Evolutionary conservation across 2,888 invertebrate genomes (phyloP).

Genomic region (Cerastis rubricosa): DNA sequence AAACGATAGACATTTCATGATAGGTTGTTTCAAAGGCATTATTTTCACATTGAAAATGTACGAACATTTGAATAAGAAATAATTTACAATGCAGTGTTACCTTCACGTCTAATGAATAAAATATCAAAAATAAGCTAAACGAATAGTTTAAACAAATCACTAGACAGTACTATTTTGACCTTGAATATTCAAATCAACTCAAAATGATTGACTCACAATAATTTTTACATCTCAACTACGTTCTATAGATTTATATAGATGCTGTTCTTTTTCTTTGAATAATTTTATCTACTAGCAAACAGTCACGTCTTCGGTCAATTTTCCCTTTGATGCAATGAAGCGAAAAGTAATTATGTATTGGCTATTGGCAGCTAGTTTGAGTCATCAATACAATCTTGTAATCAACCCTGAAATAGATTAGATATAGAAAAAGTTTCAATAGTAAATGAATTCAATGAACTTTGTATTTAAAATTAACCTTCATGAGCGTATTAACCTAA

Average conservation of each 20-base stretch:
- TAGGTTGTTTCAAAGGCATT: neutral
- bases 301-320: constrained; percentile 40
- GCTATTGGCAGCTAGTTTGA: constrained; percentile 49
- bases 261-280: constrained; percentile 27
- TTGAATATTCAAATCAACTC: constrained; percentile 56
- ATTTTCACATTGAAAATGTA: constrained; percentile 1
- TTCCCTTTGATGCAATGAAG: constrained; percentile 53
- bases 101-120: constrained; percentile 32
- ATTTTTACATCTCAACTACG: constrained; percentile 31
- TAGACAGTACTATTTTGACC: constrained; percentile 38
- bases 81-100: constrained; percentile 20
- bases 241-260: constrained; percentile 8
- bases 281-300: constrained; percentile 5
- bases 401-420: constrained; percentile 60
- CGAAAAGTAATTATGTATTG: constrained; percentile 58
- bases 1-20: neutral
- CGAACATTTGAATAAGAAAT: constrained; percentile 8
- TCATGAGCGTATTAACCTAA: constrained; percentile 33
- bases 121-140: constrained; percentile 13
- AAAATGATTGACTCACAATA: constrained; percentile 54
- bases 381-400: constrained; percentile 54
- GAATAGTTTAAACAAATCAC: constrained; percentile 25
- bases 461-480: constrained; percentile 42
- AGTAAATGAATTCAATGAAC: constrained; percentile 53
- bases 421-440: constrained; percentile 49